Conservation (phyloP, 1,140 invertebrate genomes). For the Aricia agestis region DNA sequence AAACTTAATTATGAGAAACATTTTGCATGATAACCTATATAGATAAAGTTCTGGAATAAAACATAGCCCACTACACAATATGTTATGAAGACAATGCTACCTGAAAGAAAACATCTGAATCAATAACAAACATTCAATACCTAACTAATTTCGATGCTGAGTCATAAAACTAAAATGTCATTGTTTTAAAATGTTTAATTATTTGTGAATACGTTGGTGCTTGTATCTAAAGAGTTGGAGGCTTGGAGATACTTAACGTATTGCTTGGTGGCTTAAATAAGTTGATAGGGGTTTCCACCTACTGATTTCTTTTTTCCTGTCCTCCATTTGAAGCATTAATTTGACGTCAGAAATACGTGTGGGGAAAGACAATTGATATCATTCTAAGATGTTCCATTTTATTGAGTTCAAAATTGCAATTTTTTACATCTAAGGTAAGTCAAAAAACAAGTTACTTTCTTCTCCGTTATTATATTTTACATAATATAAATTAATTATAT, state of each 20-base stretch:
- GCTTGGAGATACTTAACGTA: too few relatives aligned
- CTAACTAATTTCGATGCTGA: slow-evolving; percentile 2
- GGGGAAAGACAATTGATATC: background rate
- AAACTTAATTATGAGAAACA: too few relatives aligned
- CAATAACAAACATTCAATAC: background rate
- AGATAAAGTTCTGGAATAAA: too few relatives aligned
- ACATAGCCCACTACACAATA: background rate
- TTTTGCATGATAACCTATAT: too few relatives aligned
- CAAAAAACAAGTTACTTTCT: too few relatives aligned
- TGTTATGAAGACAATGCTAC: slow-evolving; percentile 5
- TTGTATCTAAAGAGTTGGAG: background rate
- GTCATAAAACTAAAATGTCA: background rate
- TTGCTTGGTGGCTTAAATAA: too few relatives aligned
- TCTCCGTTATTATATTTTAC: too few relatives aligned
- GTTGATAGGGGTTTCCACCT: too few relatives aligned
- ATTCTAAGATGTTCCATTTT: background rate
- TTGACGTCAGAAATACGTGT: background rate
- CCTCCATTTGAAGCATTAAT: background rate
- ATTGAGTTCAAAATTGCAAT: too few relatives aligned
- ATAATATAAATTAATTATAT: too few relatives aligned
- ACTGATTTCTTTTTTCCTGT: background rate
- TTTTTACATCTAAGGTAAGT: too few relatives aligned
- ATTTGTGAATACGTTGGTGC: background rate
- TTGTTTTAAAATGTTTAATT: slow-evolving; percentile 8
- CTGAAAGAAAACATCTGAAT: slow-evolving; percentile 12